Percentiles rank a stretch among this genome's conserved stretches.
These are phyloP conservation scores for Synergus japonicus DNA, from an alignment of 2,888 invertebrate species.

Conservation along the genomic window DNA sequence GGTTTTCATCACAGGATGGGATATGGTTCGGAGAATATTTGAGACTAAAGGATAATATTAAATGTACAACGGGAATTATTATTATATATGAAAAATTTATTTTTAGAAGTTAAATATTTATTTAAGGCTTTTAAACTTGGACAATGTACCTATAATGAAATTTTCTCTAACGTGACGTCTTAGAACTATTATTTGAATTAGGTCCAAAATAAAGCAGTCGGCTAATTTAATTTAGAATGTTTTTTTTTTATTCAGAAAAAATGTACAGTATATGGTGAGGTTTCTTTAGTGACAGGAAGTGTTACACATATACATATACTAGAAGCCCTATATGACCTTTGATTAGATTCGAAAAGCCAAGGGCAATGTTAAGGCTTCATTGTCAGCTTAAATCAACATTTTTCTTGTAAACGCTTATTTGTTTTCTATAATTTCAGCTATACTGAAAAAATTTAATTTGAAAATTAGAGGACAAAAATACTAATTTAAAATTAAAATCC, in stretches of 20 bases:
- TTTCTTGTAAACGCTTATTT: not conserved
- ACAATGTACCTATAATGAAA: not conserved
- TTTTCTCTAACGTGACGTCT: too few species aligned
- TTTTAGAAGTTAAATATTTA: not conserved
- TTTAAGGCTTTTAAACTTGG: too few species aligned
- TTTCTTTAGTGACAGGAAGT: slow-evolving; percentile 52
- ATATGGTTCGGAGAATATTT: not conserved
- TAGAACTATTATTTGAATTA: too few species aligned
- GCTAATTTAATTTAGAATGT: not conserved
- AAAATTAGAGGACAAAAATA: not conserved
- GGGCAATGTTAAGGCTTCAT: slow-evolving; percentile 61
- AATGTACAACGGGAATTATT: not conserved
- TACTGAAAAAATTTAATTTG: not conserved
- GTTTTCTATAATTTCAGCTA: not conserved
- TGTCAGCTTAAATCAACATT: slow-evolving; percentile 61
- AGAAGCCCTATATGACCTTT: slow-evolving; percentile 65
- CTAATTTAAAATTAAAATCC: not conserved
- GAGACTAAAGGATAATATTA: not conserved
- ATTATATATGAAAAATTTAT: not conserved
- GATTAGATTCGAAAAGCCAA: slow-evolving; percentile 66
- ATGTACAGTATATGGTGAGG: slow-evolving; percentile 43
- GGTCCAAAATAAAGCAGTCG: too few species aligned
- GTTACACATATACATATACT: slow-evolving; percentile 43
- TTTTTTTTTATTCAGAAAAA: not conserved
- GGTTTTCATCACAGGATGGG: not conserved